Evolutionary conservation across 1,140 invertebrate genomes (phyloP).

Genomic region (Trichonephila clavata): DNA sequence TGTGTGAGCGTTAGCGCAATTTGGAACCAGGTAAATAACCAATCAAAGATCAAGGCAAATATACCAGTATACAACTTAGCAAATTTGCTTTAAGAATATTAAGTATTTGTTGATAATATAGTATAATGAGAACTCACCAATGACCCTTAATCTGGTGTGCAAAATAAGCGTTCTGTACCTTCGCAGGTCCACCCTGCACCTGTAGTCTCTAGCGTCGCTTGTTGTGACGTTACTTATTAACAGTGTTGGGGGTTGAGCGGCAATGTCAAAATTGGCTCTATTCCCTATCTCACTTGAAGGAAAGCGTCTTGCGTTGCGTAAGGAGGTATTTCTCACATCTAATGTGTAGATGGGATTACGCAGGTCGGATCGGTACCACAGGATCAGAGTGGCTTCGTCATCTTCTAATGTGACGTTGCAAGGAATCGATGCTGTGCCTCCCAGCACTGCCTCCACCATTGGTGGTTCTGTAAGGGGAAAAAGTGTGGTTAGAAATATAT

Average conservation of each 20-base stretch:
- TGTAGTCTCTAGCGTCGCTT: conserved; percentile 92
- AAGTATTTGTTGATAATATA: too few species aligned
- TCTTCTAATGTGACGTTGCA: conserved; percentile 87
- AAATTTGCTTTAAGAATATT: too few species aligned
- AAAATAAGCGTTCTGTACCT: conserved; percentile 88
- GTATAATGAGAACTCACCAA: conserved; percentile 65
- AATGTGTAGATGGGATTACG: conserved; percentile 78
- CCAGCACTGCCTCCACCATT: conserved; percentile 84
- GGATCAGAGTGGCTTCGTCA: conserved; percentile 89
- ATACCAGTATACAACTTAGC: too few species aligned
- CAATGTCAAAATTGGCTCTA: conserved; percentile 75
- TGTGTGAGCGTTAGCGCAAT: too few species aligned
- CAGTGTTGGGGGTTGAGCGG: conserved; percentile 85
- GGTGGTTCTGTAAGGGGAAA: background rate
- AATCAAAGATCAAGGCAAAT: too few species aligned
- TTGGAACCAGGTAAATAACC: too few species aligned
- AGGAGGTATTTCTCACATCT: conserved; percentile 74
- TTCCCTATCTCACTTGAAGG: conserved; percentile 53
- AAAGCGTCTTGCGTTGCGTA: conserved; percentile 71
- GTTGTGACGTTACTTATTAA: conserved; percentile 88
- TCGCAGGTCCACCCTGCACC: conserved; percentile 93
- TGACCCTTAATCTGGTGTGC: conserved; percentile 77
- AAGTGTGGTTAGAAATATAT: background rate
- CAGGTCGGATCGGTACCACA: conserved; percentile 89
- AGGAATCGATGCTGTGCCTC: conserved; percentile 87